These are phyloP conservation scores for Cephus rjabovi DNA, from an alignment of 2,888 invertebrate genomes.

Conservation along the genomic window DNA sequence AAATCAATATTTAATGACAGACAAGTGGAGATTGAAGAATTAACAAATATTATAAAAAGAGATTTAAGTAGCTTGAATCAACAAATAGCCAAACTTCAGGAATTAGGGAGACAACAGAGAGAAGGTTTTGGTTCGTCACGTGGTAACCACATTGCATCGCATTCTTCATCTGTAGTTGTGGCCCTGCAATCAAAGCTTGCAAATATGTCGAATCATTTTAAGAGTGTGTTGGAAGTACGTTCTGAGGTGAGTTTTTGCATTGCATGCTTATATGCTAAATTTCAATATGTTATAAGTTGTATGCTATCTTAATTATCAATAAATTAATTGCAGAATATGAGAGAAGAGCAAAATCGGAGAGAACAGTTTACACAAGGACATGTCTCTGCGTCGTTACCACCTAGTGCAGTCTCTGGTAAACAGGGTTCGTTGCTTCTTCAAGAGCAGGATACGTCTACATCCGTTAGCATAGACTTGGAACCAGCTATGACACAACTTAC, in stretches of 20 bases:
- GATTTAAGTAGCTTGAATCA: slow-evolving; percentile 95
- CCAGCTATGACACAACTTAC: slow-evolving; percentile 68
- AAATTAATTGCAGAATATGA: slow-evolving; percentile 77
- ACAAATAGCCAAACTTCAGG: slow-evolving; percentile 93
- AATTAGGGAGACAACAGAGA: slow-evolving; percentile 81
- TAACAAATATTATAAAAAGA: slow-evolving; percentile 97
- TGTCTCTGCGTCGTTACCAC: slow-evolving; percentile 73
- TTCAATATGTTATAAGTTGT: background rate
- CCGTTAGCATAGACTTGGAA: slow-evolving; percentile 88
- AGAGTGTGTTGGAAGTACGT: slow-evolving; percentile 95
- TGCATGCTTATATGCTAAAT: background rate
- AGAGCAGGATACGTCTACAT: slow-evolving; percentile 56
- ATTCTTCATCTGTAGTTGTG: slow-evolving; percentile 93
- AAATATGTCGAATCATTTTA: slow-evolving; percentile 97
- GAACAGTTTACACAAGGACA: slow-evolving; percentile 89
- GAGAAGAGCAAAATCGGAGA: slow-evolving; percentile 91
- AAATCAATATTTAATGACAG: slow-evolving; percentile 97
- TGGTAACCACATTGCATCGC: slow-evolving; percentile 86
- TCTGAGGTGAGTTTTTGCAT: slow-evolving; percentile 77
- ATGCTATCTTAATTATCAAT: slow-evolving; percentile 15
- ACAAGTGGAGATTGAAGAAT: slow-evolving; percentile 95
- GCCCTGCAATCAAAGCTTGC: slow-evolving; percentile 94
- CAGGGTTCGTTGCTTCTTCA: slow-evolving; percentile 63
- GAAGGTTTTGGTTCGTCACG: slow-evolving; percentile 66
- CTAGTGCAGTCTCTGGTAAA: slow-evolving; percentile 70